These are phyloP conservation scores for Bradysia coprophila DNA, from an alignment of 1,140 invertebrate species.

Conservation along the genomic window DNA sequence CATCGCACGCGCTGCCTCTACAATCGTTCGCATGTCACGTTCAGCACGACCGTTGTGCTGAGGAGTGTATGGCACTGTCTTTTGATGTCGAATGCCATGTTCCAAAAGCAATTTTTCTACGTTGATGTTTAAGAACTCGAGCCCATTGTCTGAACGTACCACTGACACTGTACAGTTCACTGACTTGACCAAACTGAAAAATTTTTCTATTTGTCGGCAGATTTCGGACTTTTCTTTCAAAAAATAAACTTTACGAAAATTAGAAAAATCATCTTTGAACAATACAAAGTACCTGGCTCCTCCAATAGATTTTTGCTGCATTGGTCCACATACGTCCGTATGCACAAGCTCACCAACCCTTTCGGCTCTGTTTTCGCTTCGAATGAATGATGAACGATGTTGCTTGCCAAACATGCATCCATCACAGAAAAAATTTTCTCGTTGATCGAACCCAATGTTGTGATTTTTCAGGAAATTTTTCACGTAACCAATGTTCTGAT, in stretches of 20 bases:
- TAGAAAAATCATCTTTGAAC: conserved; percentile 5
- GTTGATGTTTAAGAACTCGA: conserved; percentile 11
- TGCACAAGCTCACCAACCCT: conserved; percentile 11
- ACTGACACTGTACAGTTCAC: conserved; percentile 14
- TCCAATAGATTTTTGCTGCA: conserved; percentile 9
- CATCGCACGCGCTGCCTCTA: conserved; percentile 15
- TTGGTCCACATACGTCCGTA: conserved; percentile 14
- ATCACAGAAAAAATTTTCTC: background rate
- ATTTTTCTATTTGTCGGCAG: too few relatives aligned
- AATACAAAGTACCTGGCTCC: conserved; percentile 14
- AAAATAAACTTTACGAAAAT: too few relatives aligned
- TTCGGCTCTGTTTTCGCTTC: background rate
- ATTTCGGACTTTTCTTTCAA: too few relatives aligned
- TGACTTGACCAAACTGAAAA: too few relatives aligned
- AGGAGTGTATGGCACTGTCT: too few relatives aligned
- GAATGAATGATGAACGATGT: too few relatives aligned
- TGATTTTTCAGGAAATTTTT: background rate
- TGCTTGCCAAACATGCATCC: conserved; percentile 2
- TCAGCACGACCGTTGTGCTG: conserved; percentile 8
- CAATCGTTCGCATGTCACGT: conserved; percentile 4
- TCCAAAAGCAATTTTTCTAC: background rate
- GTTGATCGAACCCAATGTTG: background rate
- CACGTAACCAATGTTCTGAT: background rate
- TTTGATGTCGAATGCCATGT: conserved; percentile 6
- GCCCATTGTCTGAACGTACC: conserved; percentile 20